Evolutionary conservation across 2,113 vertebrate species (phyloP), one percentile per base, ranked within the genome.

Genomic region (Oxygymnocypris stewartii): DNA sequence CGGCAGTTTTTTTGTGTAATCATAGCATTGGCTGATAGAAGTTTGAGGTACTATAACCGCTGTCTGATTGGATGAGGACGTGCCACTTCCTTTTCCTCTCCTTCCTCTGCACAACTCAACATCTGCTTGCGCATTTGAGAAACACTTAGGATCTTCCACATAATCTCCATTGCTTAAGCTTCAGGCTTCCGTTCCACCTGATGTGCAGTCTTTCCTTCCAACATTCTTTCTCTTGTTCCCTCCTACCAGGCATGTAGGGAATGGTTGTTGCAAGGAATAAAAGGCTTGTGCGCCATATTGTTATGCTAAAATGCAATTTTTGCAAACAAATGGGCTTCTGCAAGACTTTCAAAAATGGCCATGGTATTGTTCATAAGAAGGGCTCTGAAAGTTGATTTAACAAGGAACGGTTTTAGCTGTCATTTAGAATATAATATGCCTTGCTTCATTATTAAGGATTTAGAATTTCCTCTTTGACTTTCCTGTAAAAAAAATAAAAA

Each of bases 71-170:
- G 84, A 87, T 87, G 59, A 85, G 73, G 86, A 86, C 54, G 54
- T 54, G 77, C 79, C 77, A 85, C 79, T 47, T 87, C 73, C 85
- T 85, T 88, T 65, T 79, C 76, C 85, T 90, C 79, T 80, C 87
- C 85, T 86, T 90, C 82, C 83, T 89, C 86, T 23, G 88, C 93
- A 92, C 92, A 91, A 92, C 93, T 93, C 92, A 91, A 93, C 93
- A 94, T 94, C 89, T 92, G 94, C 94, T 94, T 94, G 92, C 92
- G 85, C 92, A 92, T 95, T 92, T 92, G 87, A 88, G 92, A 92
- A 94, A 76, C 86, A 89, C 87, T 69, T 67, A 87, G 92, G 91
- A 87, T 90, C 89, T 90, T 92, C 91, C 92, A 93, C 93, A 92
- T 93, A 91, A 84, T 87, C 89, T 82, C 87, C 91, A 93, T 93